These are phyloP conservation scores for Boulengeromyrus knoepffleri DNA, from an alignment of 2,113 vertebrate species.

Conservation along the genomic window DNA sequence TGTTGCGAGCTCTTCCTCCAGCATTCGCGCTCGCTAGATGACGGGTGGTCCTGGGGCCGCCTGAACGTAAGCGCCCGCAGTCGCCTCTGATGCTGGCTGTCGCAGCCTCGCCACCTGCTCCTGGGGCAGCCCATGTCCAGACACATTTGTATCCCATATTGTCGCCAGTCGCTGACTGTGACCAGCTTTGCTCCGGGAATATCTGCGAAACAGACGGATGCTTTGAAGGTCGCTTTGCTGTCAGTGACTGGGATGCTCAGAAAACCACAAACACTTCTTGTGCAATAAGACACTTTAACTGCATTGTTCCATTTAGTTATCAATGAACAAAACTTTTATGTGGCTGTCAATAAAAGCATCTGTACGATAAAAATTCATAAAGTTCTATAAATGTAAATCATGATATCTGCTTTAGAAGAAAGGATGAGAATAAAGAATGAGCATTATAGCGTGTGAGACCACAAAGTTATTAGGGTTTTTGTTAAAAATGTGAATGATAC, in stretches of 20 bases:
- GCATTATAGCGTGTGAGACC: background rate
- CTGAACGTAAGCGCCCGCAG: constrained; percentile 60
- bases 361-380: background rate
- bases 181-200: background rate
- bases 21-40: constrained; percentile 66
- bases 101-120: background rate
- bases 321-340: background rate
- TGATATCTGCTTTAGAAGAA: background rate
- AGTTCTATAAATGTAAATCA: background rate
- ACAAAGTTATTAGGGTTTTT: background rate
- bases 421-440: background rate
- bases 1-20: constrained; percentile 71
- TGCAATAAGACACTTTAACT: background rate
- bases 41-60: constrained; percentile 79
- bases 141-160: background rate
- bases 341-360: background rate
- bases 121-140: background rate
- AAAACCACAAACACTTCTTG: background rate
- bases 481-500: background rate
- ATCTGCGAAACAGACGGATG: background rate
- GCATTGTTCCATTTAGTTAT: background rate
- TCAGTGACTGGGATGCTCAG: background rate
- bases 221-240: background rate
- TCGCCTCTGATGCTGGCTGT: background rate
- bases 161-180: background rate